Percentiles rank a stretch among this genome's conserved stretches.
Evolutionary conservation across 2,888 invertebrate genomes (phyloP).

Genomic region (Pristionchus mayeri): DNA sequence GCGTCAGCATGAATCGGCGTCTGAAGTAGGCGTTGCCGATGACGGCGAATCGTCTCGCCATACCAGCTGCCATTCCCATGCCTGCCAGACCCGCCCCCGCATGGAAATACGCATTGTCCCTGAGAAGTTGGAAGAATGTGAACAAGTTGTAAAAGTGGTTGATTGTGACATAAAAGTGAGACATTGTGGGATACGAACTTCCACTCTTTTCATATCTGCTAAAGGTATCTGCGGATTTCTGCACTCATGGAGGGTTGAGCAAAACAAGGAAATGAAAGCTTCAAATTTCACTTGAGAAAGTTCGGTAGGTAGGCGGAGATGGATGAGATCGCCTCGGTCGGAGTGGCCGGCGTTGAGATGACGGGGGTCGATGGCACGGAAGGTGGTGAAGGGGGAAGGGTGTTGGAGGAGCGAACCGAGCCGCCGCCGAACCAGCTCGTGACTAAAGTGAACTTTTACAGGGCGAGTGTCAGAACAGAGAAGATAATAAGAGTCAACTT

Average conservation of each 20-base stretch:
- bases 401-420: slow-evolving; percentile 8
- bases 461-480: not conserved
- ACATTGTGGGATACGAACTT: no score
- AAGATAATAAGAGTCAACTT: no score
- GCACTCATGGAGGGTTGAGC: not conserved
- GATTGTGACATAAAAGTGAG: not conserved
- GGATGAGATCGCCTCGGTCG: not conserved
- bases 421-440: slow-evolving; percentile 30
- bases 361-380: not conserved
- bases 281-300: slow-evolving; percentile 29
- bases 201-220: no score
- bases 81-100: slow-evolving; percentile 75
- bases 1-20: slow-evolving; percentile 67
- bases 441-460: not conserved
- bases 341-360: not conserved
- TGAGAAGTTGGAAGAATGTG: slow-evolving; percentile 28
- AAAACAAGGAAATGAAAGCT: not conserved
- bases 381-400: not conserved
- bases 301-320: slow-evolving; percentile 41
- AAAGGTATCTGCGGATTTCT: no score
- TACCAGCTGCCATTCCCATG: slow-evolving; percentile 61
- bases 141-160: not conserved
- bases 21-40: slow-evolving; percentile 68
- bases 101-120: slow-evolving; percentile 70
- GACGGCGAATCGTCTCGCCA: slow-evolving; percentile 59